These are phyloP conservation scores for Philopedon plagiatum DNA, from an alignment of 2,888 invertebrate genomes.

Conservation along the genomic window DNA sequence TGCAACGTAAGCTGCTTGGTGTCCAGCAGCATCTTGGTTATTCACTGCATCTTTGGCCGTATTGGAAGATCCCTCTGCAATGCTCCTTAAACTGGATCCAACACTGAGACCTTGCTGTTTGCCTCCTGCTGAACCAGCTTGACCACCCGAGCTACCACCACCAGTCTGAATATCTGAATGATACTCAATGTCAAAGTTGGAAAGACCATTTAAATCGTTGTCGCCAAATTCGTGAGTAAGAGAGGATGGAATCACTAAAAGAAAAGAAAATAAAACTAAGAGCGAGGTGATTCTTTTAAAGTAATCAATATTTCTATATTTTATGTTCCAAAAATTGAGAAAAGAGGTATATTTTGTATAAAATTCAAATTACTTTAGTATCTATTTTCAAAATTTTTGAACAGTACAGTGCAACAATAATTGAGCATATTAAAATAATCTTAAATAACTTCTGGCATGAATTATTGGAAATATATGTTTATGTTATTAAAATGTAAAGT, in stretches of 20 bases:
- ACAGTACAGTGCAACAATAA: no score
- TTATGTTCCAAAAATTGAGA: no score
- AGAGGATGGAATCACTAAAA: constrained; percentile 51
- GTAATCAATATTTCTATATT: no score
- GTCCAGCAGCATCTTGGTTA: constrained; percentile 83
- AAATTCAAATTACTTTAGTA: no score
- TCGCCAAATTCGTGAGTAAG: constrained; percentile 56
- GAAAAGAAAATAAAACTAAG: constrained; percentile 19
- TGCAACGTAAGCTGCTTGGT: constrained; percentile 84
- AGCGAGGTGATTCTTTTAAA: no score
- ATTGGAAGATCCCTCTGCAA: constrained; percentile 82
- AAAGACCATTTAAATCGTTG: constrained; percentile 57
- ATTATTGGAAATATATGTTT: no score
- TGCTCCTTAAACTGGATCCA: constrained; percentile 80
- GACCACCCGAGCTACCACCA: constrained; percentile 24
- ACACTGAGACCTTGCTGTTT: constrained; percentile 75
- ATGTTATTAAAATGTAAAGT: no score
- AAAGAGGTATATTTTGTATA: no score
- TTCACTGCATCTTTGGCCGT: constrained; percentile 81
- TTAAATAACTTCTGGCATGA: no score
- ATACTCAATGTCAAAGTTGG: constrained; percentile 56
- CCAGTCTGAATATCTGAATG: constrained; percentile 32
- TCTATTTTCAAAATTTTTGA: no score
- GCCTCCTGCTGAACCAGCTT: constrained; percentile 42
- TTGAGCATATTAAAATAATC: no score